These are phyloP conservation scores for Latrodectus elegans DNA, from an alignment of 2,888 invertebrate species.

Conservation along the genomic window DNA sequence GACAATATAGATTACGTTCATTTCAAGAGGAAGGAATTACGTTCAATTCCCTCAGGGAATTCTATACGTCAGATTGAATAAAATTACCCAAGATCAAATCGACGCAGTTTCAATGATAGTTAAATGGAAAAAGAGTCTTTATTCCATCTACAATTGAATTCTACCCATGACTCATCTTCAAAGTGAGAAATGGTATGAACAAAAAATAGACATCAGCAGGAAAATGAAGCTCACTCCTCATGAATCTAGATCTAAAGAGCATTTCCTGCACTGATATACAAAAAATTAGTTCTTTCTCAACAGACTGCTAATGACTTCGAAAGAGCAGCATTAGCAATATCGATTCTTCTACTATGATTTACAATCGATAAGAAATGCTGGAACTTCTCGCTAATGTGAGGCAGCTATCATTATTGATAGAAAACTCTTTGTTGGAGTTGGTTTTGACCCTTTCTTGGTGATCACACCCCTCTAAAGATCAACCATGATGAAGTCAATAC, in stretches of 20 bases:
- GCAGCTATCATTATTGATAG: slow-evolving; percentile 35
- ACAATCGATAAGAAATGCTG: slow-evolving; percentile 40
- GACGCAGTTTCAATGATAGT: too few species aligned
- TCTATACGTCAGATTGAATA: too few species aligned
- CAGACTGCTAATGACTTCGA: slow-evolving; percentile 11
- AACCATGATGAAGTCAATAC: slow-evolving; percentile 11
- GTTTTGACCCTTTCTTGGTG: slow-evolving; percentile 23
- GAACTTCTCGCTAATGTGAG: slow-evolving; percentile 9
- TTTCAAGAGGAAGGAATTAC: too few species aligned
- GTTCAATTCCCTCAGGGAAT: too few species aligned
- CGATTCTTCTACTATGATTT: slow-evolving; percentile 7
- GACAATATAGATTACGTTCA: too few species aligned
- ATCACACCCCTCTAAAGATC: slow-evolving; percentile 40
- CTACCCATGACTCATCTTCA: too few species aligned
- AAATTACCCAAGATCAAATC: too few species aligned
- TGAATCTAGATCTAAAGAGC: slow-evolving; percentile 9
- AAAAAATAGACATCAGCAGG: neutral
- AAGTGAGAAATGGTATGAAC: neutral
- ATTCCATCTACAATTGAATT: too few species aligned
- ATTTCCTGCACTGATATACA: slow-evolving; percentile 8
- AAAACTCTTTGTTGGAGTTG: slow-evolving; percentile 20
- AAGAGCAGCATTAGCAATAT: slow-evolving; percentile 15
- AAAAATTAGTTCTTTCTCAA: slow-evolving; percentile 14
- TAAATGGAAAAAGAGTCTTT: too few species aligned
- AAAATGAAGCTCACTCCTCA: neutral